Percentiles rank a stretch among this genome's conserved stretches.
These are phyloP conservation scores for Noctua pronuba DNA, from an alignment of 2,888 invertebrate genomes.

Conservation along the genomic window DNA sequence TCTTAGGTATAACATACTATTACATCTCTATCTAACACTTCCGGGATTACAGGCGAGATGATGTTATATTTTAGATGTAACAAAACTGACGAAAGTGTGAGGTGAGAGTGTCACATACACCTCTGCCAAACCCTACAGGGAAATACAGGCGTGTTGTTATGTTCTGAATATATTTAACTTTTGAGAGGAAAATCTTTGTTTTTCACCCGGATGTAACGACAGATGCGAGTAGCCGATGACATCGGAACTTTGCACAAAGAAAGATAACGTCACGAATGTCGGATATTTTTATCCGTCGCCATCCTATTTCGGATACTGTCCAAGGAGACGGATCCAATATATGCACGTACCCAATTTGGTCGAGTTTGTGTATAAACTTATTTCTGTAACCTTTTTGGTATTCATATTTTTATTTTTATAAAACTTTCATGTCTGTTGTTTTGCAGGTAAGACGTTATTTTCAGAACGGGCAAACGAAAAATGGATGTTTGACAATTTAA, in stretches of 20 bases:
- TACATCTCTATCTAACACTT: not conserved
- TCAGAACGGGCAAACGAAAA: no score
- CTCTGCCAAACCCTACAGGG: not conserved
- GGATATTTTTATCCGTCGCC: conserved; percentile 43
- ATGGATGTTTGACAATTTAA: not conserved
- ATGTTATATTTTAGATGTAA: not conserved
- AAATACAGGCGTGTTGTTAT: not conserved
- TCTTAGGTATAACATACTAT: not conserved
- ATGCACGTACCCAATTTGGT: conserved; percentile 48
- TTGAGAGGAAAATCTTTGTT: conserved; percentile 19
- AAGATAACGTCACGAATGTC: conserved; percentile 48
- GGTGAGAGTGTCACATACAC: no score
- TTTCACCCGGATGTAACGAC: conserved; percentile 41
- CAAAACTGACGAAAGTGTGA: not conserved
- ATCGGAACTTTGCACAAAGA: conserved; percentile 50
- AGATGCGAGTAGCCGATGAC: conserved; percentile 39
- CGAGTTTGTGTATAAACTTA: conserved; percentile 31
- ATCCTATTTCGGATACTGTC: conserved; percentile 31
- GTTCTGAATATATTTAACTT: conserved; percentile 17
- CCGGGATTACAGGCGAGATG: not conserved
- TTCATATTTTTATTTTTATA: conserved; percentile 18
- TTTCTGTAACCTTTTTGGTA: conserved; percentile 20
- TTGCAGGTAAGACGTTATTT: not conserved
- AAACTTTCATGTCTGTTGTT: conserved; percentile 4
- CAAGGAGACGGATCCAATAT: conserved; percentile 41